phyloP scores from a whole-genome alignment of 2,888 invertebrate species.

The Chromoteleia sp. region DNA sequence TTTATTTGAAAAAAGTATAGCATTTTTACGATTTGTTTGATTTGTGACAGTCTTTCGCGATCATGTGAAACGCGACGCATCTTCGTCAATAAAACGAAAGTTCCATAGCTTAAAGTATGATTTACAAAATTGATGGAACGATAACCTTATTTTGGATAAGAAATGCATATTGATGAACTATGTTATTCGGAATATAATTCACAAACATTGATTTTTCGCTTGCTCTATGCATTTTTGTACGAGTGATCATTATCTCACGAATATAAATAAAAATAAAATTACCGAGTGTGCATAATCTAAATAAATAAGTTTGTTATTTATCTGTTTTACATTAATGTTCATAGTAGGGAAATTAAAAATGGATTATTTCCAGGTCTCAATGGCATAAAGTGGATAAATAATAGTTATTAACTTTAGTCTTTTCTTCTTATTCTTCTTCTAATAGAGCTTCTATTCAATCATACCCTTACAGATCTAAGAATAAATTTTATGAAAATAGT shows the following conservation, averaged over 20 bases:
- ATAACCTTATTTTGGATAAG: conserved; percentile 20
- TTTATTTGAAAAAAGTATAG: not conserved
- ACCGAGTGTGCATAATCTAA: too few relatives aligned
- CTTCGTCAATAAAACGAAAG: conserved; percentile 13
- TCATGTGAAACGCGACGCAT: conserved; percentile 3
- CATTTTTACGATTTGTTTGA: conserved; percentile 5
- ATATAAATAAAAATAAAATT: not conserved
- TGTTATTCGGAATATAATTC: conserved; percentile 16
- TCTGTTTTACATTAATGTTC: too few relatives aligned
- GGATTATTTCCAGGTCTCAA: too few relatives aligned
- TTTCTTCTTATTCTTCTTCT: too few relatives aligned
- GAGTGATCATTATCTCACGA: not conserved
- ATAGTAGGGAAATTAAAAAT: not conserved
- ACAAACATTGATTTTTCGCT: not conserved
- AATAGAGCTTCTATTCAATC: too few relatives aligned
- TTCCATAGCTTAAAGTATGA: conserved; percentile 18
- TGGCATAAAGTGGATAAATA: too few relatives aligned
- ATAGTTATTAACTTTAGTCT: too few relatives aligned
- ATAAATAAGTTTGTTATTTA: too few relatives aligned
- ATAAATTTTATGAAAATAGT: too few relatives aligned
- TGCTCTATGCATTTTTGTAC: not conserved
- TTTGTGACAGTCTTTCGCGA: conserved; percentile 23
- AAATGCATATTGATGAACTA: conserved; percentile 22
- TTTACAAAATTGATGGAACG: conserved; percentile 19
- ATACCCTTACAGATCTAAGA: too few relatives aligned